Evolutionary conservation across 2,113 vertebrate species (phyloP).

Genomic region (Sceloporus tristichus): DNA sequence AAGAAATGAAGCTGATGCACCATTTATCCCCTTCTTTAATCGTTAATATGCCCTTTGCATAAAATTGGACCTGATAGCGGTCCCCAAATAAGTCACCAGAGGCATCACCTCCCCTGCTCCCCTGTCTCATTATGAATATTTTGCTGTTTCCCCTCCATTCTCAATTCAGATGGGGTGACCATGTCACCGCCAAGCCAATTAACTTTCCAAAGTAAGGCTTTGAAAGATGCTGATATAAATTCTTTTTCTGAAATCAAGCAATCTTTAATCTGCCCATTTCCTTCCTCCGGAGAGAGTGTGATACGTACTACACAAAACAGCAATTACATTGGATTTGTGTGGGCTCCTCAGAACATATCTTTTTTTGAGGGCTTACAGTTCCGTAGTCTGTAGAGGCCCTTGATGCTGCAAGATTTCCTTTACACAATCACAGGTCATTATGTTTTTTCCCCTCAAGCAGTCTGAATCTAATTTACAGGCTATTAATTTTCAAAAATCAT

Average conservation of each 20-base stretch:
- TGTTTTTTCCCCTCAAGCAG: slow-evolving; percentile 29
- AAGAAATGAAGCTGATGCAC: slow-evolving; percentile 52
- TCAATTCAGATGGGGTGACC: neutral
- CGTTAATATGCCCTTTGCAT: neutral
- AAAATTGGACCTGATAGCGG: neutral
- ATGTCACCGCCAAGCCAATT: neutral
- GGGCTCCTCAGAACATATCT: slow-evolving; percentile 47
- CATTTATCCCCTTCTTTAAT: slow-evolving; percentile 45
- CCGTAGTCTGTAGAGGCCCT: slow-evolving; percentile 49
- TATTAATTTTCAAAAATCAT: slow-evolving; percentile 63
- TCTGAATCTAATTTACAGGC: slow-evolving; percentile 70
- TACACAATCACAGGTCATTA: slow-evolving; percentile 60
- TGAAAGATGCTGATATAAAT: neutral
- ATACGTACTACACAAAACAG: slow-evolving; percentile 53
- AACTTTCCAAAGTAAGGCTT: slow-evolving; percentile 34
- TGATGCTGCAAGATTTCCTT: slow-evolving; percentile 52
- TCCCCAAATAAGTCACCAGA: neutral
- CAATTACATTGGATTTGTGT: neutral
- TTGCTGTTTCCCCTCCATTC: rapidly evolving
- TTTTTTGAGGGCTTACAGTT: slow-evolving; percentile 21
- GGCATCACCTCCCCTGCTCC: slow-evolving; percentile 6
- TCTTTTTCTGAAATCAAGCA: slow-evolving; percentile 12
- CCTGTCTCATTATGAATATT: rapidly evolving
- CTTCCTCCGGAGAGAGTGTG: slow-evolving; percentile 43
- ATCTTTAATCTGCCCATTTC: slow-evolving; percentile 47